Percentiles rank a stretch among this genome's conserved stretches.
Evolutionary conservation across 2,888 invertebrate species (phyloP).

Genomic region (Apamea crenata): DNA sequence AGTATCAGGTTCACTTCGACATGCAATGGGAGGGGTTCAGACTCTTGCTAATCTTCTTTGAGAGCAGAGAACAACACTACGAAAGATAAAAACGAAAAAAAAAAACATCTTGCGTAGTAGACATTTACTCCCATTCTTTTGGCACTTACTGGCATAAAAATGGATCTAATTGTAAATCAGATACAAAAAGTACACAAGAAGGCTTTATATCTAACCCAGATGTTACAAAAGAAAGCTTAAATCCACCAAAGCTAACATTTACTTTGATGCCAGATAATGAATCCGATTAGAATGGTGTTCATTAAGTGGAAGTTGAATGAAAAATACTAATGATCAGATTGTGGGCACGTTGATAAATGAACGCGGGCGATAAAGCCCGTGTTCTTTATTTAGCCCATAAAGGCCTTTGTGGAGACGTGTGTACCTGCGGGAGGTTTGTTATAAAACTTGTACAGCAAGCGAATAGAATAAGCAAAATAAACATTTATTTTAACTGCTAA

Average conservation of each 20-base stretch:
- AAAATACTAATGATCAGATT: constrained; percentile 61
- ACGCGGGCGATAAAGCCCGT: constrained; percentile 39
- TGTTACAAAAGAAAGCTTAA: constrained; percentile 27
- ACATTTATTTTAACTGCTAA: constrained; percentile 40
- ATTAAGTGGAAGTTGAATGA: constrained; percentile 56
- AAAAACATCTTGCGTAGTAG: neutral
- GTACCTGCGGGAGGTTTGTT: constrained; percentile 49
- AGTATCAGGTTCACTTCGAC: neutral
- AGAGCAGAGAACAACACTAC: neutral
- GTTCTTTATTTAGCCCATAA: constrained; percentile 52
- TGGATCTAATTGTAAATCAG: constrained; percentile 1
- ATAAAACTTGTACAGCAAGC: constrained; percentile 34
- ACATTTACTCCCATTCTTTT: neutral
- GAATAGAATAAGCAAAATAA: constrained; percentile 37
- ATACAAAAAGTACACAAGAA: constrained; percentile 16
- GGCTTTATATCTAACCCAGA: constrained; percentile 32
- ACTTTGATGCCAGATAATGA: constrained; percentile 51
- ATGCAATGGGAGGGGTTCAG: neutral
- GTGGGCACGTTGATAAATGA: constrained; percentile 55
- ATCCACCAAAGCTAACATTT: constrained; percentile 39
- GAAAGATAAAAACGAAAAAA: neutral
- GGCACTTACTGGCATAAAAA: neutral
- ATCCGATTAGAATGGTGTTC: constrained; percentile 50
- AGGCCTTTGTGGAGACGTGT: constrained; percentile 48
- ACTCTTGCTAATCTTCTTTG: neutral